Conservation (phyloP, 30 jellyfish, hydroid and myxozoan species). For the Sanderia malayensis region DNA sequence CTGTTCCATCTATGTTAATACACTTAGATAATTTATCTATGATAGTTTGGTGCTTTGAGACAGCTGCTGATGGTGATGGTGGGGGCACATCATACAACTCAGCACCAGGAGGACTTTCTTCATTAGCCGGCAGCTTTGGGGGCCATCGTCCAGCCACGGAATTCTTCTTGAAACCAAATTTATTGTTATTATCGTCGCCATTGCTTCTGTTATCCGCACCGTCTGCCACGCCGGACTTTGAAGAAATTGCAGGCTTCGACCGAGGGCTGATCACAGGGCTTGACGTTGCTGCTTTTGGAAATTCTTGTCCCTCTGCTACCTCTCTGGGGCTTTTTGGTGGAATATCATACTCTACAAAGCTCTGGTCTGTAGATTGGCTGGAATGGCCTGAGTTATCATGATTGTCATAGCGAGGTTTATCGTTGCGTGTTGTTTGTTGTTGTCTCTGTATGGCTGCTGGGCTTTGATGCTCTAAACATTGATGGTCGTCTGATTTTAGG, state of each 20-base stretch:
- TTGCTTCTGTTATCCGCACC: not conserved
- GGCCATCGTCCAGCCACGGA: slow-evolving; percentile 6
- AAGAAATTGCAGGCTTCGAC: not conserved
- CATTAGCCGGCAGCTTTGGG: not conserved
- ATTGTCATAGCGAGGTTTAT: too few relatives aligned
- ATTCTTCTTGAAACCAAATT: not conserved
- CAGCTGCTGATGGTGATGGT: not conserved
- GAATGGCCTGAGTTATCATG: too few relatives aligned
- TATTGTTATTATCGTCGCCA: not conserved
- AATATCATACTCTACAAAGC: too few relatives aligned
- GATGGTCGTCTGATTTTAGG: too few relatives aligned
- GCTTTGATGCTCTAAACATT: too few relatives aligned
- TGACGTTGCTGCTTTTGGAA: too few relatives aligned
- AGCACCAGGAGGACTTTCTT: not conserved
- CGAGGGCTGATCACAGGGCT: too few relatives aligned
- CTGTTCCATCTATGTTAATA: not conserved
- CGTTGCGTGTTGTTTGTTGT: too few relatives aligned
- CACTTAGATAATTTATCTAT: not conserved
- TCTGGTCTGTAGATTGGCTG: too few relatives aligned
- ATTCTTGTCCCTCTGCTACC: too few relatives aligned
- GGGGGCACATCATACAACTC: not conserved
- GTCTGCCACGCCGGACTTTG: not conserved
- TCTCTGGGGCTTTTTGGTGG: too few relatives aligned
- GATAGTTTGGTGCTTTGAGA: slow-evolving; percentile 1
- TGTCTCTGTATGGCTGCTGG: too few relatives aligned